These are phyloP conservation scores for Henricia sp. DNA, from an alignment of 53 echinoderm and acorn worm genomes.

Conservation along the genomic window DNA sequence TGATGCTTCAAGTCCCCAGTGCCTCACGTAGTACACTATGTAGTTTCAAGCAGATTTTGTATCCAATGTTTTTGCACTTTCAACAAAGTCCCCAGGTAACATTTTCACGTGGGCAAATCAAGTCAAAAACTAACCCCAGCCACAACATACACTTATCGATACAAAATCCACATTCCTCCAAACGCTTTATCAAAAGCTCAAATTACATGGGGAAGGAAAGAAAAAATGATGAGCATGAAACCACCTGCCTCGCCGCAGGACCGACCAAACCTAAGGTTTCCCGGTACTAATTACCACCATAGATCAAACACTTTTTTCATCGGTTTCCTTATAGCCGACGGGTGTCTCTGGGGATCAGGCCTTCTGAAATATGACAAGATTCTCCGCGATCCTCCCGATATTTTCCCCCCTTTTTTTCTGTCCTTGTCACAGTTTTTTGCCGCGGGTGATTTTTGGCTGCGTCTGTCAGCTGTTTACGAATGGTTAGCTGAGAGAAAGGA, in stretches of 20 bases:
- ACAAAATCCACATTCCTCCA: too few relatives aligned
- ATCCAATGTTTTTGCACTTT: too few relatives aligned
- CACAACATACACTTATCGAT: too few relatives aligned
- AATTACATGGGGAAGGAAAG: neutral
- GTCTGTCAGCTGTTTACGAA: conserved; percentile 37
- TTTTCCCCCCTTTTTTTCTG: neutral
- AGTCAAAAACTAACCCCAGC: too few relatives aligned
- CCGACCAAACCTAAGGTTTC: neutral
- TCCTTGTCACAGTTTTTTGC: neutral
- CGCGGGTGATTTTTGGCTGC: conserved; percentile 23
- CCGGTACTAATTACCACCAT: conserved; percentile 40
- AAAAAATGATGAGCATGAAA: neutral
- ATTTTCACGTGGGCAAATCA: too few relatives aligned
- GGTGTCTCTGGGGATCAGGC: neutral
- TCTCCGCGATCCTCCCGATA: neutral
- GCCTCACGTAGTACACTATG: too few relatives aligned
- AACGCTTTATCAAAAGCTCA: neutral
- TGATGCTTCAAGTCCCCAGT: too few relatives aligned
- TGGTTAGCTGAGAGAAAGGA: neutral
- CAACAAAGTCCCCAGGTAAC: too few relatives aligned
- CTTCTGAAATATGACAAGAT: neutral
- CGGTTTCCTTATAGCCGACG: conserved; percentile 27
- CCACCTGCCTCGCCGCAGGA: conserved; percentile 20
- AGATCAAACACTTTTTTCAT: conserved; percentile 44
- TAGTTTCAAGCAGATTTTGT: too few relatives aligned